A percentile compares a stretch with the other conserved stretches of the same genome.
Evolutionary conservation across 1,140 invertebrate genomes (phyloP).

Genomic region (Zophobas morio): DNA sequence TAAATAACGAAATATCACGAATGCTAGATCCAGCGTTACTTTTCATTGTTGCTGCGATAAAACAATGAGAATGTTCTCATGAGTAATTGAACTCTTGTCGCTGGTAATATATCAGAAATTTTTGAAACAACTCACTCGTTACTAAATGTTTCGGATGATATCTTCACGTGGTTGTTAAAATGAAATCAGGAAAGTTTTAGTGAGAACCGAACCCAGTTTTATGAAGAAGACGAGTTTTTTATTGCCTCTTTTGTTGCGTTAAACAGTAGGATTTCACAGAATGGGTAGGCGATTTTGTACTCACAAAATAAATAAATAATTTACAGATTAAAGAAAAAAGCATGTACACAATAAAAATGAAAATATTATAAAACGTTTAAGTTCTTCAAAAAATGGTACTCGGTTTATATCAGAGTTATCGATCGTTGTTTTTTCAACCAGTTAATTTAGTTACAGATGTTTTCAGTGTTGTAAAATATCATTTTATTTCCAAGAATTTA

Average conservation of each 20-base stretch:
- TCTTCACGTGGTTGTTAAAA: constrained; percentile 17
- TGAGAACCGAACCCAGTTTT: constrained; percentile 4
- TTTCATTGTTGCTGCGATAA: constrained; percentile 15
- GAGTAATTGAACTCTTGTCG: constrained; percentile 37
- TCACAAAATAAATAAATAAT: too few species aligned
- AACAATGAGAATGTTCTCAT: constrained; percentile 28
- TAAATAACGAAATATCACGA: constrained; percentile 33
- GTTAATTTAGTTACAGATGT: too few species aligned
- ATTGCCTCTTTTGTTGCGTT: not conserved
- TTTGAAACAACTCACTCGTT: not conserved
- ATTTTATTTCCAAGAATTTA: too few species aligned
- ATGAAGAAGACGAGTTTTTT: not conserved
- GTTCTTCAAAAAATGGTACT: too few species aligned
- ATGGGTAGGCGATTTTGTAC: too few species aligned
- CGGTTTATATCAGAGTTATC: too few species aligned
- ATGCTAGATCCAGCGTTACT: constrained; percentile 22
- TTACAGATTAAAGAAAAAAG: too few species aligned
- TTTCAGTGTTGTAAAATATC: too few species aligned
- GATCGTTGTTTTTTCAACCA: too few species aligned
- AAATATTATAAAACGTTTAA: too few species aligned
- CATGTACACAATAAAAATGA: too few species aligned
- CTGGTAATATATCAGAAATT: constrained; percentile 23
- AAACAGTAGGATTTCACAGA: not conserved
- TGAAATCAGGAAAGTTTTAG: not conserved
- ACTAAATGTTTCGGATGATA: constrained; percentile 15